Evolutionary conservation across 2,113 vertebrate genomes (phyloP), one percentile per base, ranked within the genome.

Genomic region (Platichthys stellatus): DNA sequence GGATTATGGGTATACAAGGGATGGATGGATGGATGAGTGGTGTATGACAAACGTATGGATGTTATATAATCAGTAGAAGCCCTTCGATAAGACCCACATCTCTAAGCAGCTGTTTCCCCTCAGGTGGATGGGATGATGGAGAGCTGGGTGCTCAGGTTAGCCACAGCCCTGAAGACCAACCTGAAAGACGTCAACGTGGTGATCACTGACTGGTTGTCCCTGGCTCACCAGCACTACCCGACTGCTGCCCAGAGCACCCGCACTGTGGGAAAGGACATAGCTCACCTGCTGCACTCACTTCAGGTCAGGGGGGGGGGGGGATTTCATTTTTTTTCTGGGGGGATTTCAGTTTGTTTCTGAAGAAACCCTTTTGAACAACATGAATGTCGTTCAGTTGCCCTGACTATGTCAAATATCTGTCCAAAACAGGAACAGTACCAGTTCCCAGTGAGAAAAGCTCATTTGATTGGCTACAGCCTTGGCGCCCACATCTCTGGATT

Each of bases 391-490:
- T 2, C 40, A 43, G 40, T 43, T 43, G 40, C 11, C 40, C 3
- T 13, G 40, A 57, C 21, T 9, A 23, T 14, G n/a, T 12, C n/a
- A 24, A 21, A 57, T 13, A 57, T 51, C 47, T 57, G n/a, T 14
- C 63, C 64, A 62, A 51, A 1, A 86, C 92, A 99, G 98, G 94
- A 95, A 67, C 85, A 91, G 4, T 77, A 85, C 82, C 90, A 91
- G 2, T 95, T 95, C 82, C 93, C 96, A 80, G 87, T 90, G 61
- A 94, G 89, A 83, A 95, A 95, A 0, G 96, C 84, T 80, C 97
- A 99, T 87, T 90, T 99, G 80, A 96, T 99, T 63, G 98, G 98
- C 43, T 99, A 98, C 92, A 99, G 98, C 90, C 95, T 99, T 13
- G 98, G 98, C 0, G 97, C 98, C 69, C 98, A 99, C 24, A 95